Percentiles rank a stretch among this genome's conserved stretches.
These are phyloP conservation scores for Bucorvus abyssinicus DNA, from an alignment of 2,797 vertebrate genomes.

Conservation along the genomic window DNA sequence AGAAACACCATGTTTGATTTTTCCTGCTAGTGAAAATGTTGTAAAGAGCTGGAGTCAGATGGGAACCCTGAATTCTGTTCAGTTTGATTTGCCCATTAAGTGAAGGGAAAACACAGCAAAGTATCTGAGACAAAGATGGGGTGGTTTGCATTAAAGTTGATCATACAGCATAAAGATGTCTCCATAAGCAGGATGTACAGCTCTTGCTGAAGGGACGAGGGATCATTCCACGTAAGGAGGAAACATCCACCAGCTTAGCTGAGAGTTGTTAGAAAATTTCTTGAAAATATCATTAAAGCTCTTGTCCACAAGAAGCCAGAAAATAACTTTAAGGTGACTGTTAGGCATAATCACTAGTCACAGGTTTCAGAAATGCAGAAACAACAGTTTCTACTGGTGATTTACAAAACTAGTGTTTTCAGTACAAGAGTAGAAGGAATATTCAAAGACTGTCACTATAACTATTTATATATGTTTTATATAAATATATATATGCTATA, in stretches of 20 bases:
- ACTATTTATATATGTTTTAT: neutral
- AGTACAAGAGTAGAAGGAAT: neutral
- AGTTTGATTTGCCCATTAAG: neutral
- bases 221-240: neutral
- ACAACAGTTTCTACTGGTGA: neutral
- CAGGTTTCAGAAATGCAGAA: neutral
- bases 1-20: neutral
- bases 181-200: accelerated
- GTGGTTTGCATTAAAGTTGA: neutral
- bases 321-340: neutral
- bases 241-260: neutral
- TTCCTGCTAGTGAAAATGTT: neutral
- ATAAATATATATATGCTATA: too few species aligned
- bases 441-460: neutral
- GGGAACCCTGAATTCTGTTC: neutral
- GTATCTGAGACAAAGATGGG: neutral
- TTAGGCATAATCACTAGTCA: neutral
- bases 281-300: neutral
- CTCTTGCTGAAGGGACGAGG: neutral
- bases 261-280: neutral
- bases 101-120: neutral
- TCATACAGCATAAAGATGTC: neutral
- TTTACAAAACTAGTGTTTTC: neutral
- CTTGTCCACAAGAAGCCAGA: neutral
- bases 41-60: neutral